Conservation (phyloP, 2,888 invertebrate species). For the Lasioglossum pauxillum region DNA sequence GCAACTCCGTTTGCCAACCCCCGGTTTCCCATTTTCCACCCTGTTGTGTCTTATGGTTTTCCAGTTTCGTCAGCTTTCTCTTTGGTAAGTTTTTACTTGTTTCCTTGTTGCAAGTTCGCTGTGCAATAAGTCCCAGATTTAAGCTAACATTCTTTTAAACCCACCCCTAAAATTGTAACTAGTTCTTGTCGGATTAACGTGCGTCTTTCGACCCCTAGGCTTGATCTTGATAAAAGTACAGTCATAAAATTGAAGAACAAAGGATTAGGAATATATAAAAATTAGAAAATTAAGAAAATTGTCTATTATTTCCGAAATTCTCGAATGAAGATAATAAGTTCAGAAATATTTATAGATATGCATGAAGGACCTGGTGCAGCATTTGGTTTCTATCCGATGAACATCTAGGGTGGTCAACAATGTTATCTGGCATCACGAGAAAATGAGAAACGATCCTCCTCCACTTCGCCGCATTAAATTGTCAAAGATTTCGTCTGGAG, state of each 20-base stretch:
- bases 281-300: not conserved
- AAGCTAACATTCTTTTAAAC: too few species aligned
- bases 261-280: not conserved
- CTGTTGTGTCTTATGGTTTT: not conserved
- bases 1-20: not conserved
- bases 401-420: not conserved
- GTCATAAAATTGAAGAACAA: not conserved
- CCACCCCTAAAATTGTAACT: too few species aligned
- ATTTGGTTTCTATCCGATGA: not conserved
- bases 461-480: not conserved
- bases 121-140: not conserved
- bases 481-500: slow-evolving; percentile 15
- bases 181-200: too few species aligned
- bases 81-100: not conserved
- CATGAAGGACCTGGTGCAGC: not conserved
- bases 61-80: not conserved
- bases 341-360: not conserved
- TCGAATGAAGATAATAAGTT: not conserved
- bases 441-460: not conserved
- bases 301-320: not conserved
- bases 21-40: not conserved
- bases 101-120: not conserved
- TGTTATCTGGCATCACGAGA: not conserved
- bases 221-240: not conserved
- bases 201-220: not conserved